These are phyloP conservation scores for Pipra filicauda DNA, from an alignment of 2,113 vertebrate species.

Conservation along the genomic window DNA sequence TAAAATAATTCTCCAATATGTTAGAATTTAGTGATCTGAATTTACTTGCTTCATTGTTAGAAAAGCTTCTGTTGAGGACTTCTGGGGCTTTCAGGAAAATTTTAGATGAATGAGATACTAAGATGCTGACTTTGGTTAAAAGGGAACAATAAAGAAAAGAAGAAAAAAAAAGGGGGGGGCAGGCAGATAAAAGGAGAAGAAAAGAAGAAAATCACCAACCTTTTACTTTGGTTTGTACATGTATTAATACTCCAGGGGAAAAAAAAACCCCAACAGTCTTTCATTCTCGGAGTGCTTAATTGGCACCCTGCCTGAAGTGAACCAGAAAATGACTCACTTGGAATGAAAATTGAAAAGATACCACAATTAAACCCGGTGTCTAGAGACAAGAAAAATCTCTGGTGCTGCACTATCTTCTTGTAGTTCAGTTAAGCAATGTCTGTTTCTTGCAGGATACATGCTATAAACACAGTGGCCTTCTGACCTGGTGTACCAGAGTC, in stretches of 20 bases:
- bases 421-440: neutral
- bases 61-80: neutral
- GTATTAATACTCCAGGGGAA: neutral
- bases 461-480: neutral
- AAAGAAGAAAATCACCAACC: neutral
- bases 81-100: neutral
- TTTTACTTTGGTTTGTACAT: neutral
- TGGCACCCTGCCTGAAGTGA: slow-evolving; percentile 46
- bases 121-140: neutral
- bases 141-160: neutral
- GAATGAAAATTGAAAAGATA: neutral
- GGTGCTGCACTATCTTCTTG: neutral
- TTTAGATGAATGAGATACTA: neutral
- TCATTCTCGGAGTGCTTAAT: neutral
- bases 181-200: neutral
- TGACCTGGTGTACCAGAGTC: neutral
- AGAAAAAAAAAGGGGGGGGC: rapidly evolving
- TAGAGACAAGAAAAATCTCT: neutral
- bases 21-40: neutral
- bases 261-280: neutral
- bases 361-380: neutral
- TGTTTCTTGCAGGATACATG: neutral
- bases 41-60: neutral
- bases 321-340: neutral
- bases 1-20: neutral